Base-by-base conservation (phyloP, 2,113 vertebrate genomes). In the Cyprinodon variegatus region DNA sequence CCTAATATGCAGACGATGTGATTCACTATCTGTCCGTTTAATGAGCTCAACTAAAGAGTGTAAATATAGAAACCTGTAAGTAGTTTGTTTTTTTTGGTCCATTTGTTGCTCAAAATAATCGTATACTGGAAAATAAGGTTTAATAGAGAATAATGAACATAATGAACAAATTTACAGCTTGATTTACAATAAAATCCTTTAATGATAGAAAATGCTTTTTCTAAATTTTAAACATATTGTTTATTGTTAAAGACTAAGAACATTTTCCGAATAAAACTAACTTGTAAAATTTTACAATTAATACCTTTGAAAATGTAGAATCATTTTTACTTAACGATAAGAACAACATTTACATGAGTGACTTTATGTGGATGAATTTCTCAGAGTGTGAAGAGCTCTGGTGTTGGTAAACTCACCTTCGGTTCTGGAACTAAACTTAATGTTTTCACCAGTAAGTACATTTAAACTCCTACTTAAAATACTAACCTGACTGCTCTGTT, bases 341-440 rank as follows among this genome's bases (percentile, higher is more conserved):
- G 29, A 29, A 29, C 29, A 29, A 29, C 29, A 38, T 7, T n/a
- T 7, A 37, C 7, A 4, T 63, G 3, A 20, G 38, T n/a, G 63
- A 22, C 39, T 65, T 65, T 5, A 41, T 20, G 20, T 17, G 4
- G 40, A 10, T 22, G 39, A 43, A n/a, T 12, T 11, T 43, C 17
- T 64, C 61, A 43, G 0, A 40, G 88, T 91, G 88, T 80, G 83
- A 81, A 67, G 74, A 15, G 4, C 40, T 64, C 45, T 70, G 84
- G 76, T 64, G 1, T 4, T 0, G 1, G 0, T 7, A 90, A 82
- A 59, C 50, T 88, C 15, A 15, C 2, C 39, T 85, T 86, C 12
- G 85, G 82, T 4, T 70, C 74, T 37, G 83, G 83, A 17, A 80
- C 74, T 0, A 79, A 78, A 57, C 39, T 88, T 1, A 79, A 15